These are phyloP conservation scores for Mus pahari DNA, from an alignment of 2,113 vertebrate genomes.

Conservation along the genomic window DNA sequence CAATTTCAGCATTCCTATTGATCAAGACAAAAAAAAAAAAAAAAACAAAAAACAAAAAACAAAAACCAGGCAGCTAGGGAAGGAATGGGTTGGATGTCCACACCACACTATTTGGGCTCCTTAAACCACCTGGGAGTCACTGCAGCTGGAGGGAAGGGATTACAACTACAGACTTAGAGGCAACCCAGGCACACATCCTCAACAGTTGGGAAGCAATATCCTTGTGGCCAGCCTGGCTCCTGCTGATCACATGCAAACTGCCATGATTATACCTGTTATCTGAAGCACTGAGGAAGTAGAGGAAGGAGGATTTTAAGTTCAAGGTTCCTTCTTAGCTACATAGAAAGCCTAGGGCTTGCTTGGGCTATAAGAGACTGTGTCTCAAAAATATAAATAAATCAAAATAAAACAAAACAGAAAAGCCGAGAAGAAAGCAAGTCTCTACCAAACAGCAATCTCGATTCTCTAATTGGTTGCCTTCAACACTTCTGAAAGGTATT, in stretches of 20 bases:
- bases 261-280: background rate
- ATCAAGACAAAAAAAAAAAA: background rate
- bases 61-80: background rate
- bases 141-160: background rate
- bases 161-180: background rate
- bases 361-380: too few species aligned
- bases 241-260: background rate
- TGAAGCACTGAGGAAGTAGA: background rate
- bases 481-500: background rate
- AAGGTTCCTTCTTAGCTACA: background rate
- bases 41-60: too few species aligned
- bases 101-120: background rate
- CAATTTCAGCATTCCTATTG: background rate
- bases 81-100: background rate
- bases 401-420: background rate
- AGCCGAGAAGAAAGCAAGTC: background rate
- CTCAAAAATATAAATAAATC: background rate
- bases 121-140: background rate
- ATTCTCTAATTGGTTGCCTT: background rate
- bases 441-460: background rate
- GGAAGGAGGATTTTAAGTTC: background rate
- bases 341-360: background rate
- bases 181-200: background rate
- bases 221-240: background rate
- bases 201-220: background rate